phyloP scores from a whole-genome alignment of 2,113 vertebrate genomes.

The Microtus montanus region DNA sequence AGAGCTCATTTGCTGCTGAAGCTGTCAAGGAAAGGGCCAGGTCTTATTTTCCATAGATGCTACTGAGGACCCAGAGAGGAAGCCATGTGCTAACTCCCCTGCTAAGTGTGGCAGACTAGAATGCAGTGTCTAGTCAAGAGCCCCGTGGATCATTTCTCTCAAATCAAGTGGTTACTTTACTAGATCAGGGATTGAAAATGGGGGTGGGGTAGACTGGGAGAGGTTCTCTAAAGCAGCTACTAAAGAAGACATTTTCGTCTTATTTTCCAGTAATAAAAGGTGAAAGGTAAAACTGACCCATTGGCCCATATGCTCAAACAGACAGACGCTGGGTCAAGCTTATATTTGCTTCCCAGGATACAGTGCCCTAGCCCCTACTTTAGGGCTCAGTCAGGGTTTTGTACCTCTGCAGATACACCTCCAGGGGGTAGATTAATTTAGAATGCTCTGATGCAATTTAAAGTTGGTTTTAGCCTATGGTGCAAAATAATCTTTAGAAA shows the following conservation, averaged over 20 bases:
- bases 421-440: not conserved
- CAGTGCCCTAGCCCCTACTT: not conserved
- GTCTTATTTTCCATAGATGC: not conserved
- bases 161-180: not conserved
- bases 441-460: not conserved
- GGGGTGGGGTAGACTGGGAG: not conserved
- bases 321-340: not conserved
- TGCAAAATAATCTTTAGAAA: not conserved
- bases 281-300: not conserved
- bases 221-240: not conserved
- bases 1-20: not conserved
- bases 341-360: fast-evolving
- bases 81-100: not conserved
- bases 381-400: not conserved
- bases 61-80: not conserved
- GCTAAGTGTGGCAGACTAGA: not conserved
- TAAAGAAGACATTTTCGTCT: not conserved
- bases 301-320: not conserved
- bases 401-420: not conserved
- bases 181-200: not conserved
- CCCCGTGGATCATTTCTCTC: not conserved
- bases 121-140: not conserved
- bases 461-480: not conserved
- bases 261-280: not conserved
- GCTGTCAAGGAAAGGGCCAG: not conserved